Evolutionary conservation across 2,113 vertebrate species (phyloP).

Genomic region (Prietella phreatophila): DNA sequence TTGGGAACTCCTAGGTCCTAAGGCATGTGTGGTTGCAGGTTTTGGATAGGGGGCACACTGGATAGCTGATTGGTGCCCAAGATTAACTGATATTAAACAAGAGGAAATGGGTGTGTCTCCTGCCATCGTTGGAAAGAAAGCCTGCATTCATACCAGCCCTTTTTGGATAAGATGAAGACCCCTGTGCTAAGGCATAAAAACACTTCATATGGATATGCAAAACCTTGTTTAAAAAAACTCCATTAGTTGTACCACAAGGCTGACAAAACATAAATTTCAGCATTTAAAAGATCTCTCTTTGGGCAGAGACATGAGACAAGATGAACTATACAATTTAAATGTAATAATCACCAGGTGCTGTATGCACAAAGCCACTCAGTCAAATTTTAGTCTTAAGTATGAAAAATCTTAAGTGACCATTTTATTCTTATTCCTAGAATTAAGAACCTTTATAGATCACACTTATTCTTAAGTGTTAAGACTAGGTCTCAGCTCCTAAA

Average conservation of each 20-base stretch:
- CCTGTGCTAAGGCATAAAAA: neutral
- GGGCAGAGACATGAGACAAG: no score
- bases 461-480: no score
- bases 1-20: neutral
- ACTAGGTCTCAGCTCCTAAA: no score
- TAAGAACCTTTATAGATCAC: no score
- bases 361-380: no score
- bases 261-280: neutral
- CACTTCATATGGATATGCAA: neutral
- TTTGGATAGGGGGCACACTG: neutral
- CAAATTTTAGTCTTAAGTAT: no score
- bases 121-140: neutral
- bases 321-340: no score
- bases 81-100: neutral
- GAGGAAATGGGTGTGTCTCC: neutral
- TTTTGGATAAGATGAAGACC: neutral
- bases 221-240: no score
- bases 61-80: neutral
- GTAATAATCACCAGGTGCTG: no score
- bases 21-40: neutral
- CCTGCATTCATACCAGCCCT: neutral
- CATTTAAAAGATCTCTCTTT: neutral
- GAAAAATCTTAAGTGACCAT: no score
- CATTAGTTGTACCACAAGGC: neutral
- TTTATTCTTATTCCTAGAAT: no score